Conservation (phyloP, 1,140 invertebrate species). For the Drosophila pruinosa region DNA sequence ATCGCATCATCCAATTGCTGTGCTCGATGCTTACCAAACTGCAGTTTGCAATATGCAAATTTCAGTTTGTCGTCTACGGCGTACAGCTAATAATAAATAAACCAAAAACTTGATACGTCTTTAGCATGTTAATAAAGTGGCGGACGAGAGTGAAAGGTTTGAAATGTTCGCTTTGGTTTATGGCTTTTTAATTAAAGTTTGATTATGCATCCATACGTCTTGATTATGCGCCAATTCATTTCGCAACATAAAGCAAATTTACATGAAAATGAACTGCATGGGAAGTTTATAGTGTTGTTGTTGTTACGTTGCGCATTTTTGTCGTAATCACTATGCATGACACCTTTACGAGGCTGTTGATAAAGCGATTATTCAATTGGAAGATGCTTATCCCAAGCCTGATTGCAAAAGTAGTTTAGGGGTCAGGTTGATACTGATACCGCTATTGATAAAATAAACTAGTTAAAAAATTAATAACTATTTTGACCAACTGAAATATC, state of each 20-base stretch:
- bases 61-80: conserved; percentile 13
- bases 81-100: conserved; percentile 47
- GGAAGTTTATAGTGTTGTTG: conserved; percentile 31
- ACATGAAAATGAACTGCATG: conserved; percentile 63
- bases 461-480: background rate
- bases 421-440: background rate
- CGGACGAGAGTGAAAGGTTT: conserved; percentile 62
- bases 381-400: conserved; percentile 7
- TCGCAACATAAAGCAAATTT: conserved; percentile 58
- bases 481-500: background rate
- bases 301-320: conserved; percentile 14
- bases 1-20: conserved; percentile 25
- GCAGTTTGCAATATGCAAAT: conserved; percentile 68
- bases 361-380: conserved; percentile 4
- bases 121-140: conserved; percentile 68
- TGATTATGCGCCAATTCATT: conserved; percentile 49
- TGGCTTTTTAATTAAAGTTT: conserved; percentile 49
- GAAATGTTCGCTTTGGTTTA: conserved; percentile 37
- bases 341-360: conserved; percentile 15
- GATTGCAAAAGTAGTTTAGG: background rate
- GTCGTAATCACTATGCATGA: conserved; percentile 23
- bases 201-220: conserved; percentile 41
- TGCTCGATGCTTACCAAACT: conserved; percentile 33
- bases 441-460: background rate
- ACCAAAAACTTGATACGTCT: conserved; percentile 36